Percentiles rank a stretch among this genome's conserved stretches.
These are phyloP conservation scores for Gallirallus australis DNA, from an alignment of 2,797 vertebrate species.

Conservation along the genomic window DNA sequence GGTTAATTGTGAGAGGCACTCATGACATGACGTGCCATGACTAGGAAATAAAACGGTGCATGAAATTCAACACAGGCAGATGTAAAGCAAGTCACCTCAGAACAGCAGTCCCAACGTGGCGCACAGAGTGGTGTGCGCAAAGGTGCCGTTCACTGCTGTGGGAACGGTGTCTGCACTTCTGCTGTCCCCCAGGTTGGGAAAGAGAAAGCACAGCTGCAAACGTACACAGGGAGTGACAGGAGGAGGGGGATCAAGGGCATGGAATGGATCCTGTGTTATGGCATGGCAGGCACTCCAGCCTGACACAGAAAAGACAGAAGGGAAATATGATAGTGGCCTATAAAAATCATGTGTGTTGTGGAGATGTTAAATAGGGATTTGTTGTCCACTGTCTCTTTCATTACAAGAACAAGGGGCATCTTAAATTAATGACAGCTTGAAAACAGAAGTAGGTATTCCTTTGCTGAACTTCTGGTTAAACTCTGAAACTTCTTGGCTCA, in stretches of 20 bases:
- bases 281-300: neutral
- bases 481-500: neutral
- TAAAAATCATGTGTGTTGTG: neutral
- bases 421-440: neutral
- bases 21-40: neutral
- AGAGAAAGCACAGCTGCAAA: neutral
- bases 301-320: neutral
- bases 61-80: neutral
- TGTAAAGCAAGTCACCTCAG: neutral
- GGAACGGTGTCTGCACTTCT: rapidly evolving
- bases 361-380: neutral
- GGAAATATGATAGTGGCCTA: neutral
- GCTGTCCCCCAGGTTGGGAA: neutral
- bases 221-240: neutral
- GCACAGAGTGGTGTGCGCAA: neutral
- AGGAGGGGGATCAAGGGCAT: neutral
- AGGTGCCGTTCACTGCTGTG: neutral
- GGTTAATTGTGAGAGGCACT: neutral
- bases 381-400: neutral
- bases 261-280: neutral
- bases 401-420: neutral
- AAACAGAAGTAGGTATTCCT: neutral
- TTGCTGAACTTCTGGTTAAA: neutral
- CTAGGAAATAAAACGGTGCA: neutral
- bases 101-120: neutral